Evolutionary conservation across 1,140 invertebrate genomes (phyloP).

Genomic region (Sycobia sp.): DNA sequence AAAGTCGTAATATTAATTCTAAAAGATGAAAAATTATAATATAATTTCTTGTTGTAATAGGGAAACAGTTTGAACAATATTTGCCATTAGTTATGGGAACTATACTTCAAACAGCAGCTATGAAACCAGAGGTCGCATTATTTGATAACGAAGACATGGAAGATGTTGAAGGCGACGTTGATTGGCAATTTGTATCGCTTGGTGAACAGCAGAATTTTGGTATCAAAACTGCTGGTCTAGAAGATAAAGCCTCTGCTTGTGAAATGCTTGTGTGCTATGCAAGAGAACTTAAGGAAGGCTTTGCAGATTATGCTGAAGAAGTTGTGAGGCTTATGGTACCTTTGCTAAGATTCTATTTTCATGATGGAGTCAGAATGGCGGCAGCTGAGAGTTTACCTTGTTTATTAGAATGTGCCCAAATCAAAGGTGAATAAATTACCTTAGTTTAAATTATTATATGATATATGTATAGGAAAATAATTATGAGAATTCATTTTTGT

Average conservation of each 20-base stretch:
- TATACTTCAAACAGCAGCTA: conserved; percentile 91
- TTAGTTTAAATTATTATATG: neutral
- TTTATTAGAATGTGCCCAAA: conserved; percentile 90
- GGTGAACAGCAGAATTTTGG: conserved; percentile 96
- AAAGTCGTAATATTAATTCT: neutral
- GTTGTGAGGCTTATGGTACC: conserved; percentile 95
- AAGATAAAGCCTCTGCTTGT: conserved; percentile 98
- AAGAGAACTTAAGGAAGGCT: conserved; percentile 94
- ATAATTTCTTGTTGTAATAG: conserved; percentile 45
- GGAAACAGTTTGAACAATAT: conserved; percentile 95
- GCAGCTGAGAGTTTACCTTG: conserved; percentile 95
- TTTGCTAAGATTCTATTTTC: conserved; percentile 98
- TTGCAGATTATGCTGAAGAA: conserved; percentile 92
- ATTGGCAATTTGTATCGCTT: conserved; percentile 97
- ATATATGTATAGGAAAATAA: too few species aligned
- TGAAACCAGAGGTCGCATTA: conserved; percentile 97
- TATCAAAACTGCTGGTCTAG: conserved; percentile 88
- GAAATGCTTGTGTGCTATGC: conserved; percentile 99
- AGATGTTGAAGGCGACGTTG: conserved; percentile 85
- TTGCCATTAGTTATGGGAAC: conserved; percentile 97
- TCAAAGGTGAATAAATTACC: conserved; percentile 67
- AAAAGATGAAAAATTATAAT: too few species aligned
- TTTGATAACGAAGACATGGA: conserved; percentile 91
- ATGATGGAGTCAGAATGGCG: conserved; percentile 90
- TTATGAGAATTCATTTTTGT: too few species aligned